Base-by-base conservation (phyloP, 2,888 invertebrate species). In the Margaritifera margaritifera region DNA sequence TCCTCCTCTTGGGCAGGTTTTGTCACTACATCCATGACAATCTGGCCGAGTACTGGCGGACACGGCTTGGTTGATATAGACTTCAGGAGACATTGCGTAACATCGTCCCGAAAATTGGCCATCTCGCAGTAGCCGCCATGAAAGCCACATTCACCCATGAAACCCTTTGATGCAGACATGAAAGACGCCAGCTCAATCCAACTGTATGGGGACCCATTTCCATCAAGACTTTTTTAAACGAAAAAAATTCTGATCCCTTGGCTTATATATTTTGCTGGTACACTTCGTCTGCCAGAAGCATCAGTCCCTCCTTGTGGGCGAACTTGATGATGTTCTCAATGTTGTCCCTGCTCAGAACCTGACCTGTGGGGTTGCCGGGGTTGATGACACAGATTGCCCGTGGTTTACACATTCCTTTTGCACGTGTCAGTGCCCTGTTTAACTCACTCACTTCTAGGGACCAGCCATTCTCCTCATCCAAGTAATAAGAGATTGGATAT, bases 261-360 rank as follows among this genome's bases (percentile, higher is more conserved):
- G 95, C 96, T 90, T 98, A 99, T 15, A 99, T 93, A 89, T 99
- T 99, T 89, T 98, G 95, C 91, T 99, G 99, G 89, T 99, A 99
- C 1, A 93, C 93, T 77, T 90, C 90, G 83, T 90, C 90, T n/a
- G 90, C 89, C 27, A 90, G 92, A 27, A 99, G 82, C 90, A 98
- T 94, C 65, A 99, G 91, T 0, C 93, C 92, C 89, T 98, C 93
- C 80, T 94, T 92, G 82, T 96, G 92, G 0, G 99, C 98, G 91
- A 99, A 99, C 90, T 94, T 94, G 74, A 99, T 94, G 74, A 99
- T 93, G 71, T 93, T 93, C 89, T 95, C 94, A 86, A 99, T 98
- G 90, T 99, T 99, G 54, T 94, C 90, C 53, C 93, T 93, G 0
- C 95, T 93, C 73, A 99, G 91, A 57, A 99, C 99, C 84, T 92